Percentiles rank a stretch among this genome's conserved stretches.
Evolutionary conservation across 2,888 invertebrate species (phyloP).

Genomic region (Heliothis peltigera): DNA sequence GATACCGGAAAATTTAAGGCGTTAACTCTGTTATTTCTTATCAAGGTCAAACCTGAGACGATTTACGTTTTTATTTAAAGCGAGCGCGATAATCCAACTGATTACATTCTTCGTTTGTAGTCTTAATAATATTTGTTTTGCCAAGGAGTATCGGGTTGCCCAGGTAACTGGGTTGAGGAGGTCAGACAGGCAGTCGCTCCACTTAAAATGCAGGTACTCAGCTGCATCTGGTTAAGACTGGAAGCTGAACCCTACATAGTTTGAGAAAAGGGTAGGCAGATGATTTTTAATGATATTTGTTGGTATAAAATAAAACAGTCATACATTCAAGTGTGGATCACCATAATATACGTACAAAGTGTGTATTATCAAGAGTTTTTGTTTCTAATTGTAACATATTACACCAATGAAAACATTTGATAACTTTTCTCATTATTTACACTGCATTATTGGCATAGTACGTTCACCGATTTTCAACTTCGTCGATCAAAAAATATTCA

Average conservation of each 20-base stretch:
- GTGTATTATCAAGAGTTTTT: too few relatives aligned
- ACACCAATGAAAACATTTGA: not conserved
- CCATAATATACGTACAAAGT: too few relatives aligned
- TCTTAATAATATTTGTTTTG: too few relatives aligned
- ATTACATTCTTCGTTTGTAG: not conserved
- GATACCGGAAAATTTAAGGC: slow-evolving; percentile 45
- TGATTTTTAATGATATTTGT: too few relatives aligned
- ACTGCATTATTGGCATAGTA: not conserved
- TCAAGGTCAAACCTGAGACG: slow-evolving; percentile 23
- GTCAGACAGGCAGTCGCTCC: too few relatives aligned
- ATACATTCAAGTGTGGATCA: not conserved
- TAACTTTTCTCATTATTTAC: not conserved
- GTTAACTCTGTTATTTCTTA: slow-evolving; percentile 50
- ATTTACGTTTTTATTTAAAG: slow-evolving; percentile 20
- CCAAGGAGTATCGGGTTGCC: too few relatives aligned
- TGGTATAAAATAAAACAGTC: not conserved
- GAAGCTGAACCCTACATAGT: too few relatives aligned
- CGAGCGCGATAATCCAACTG: slow-evolving; percentile 7
- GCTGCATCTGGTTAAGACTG: too few relatives aligned
- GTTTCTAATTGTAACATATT: too few relatives aligned
- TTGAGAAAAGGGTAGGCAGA: too few relatives aligned
- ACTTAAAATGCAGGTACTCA: too few relatives aligned
- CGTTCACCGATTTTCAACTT: slow-evolving; percentile 14
- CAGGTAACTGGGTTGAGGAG: too few relatives aligned
- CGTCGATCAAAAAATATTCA: slow-evolving; percentile 25